These are phyloP conservation scores for Cloeon dipterum DNA, from an alignment of 2,888 invertebrate species.

Conservation along the genomic window DNA sequence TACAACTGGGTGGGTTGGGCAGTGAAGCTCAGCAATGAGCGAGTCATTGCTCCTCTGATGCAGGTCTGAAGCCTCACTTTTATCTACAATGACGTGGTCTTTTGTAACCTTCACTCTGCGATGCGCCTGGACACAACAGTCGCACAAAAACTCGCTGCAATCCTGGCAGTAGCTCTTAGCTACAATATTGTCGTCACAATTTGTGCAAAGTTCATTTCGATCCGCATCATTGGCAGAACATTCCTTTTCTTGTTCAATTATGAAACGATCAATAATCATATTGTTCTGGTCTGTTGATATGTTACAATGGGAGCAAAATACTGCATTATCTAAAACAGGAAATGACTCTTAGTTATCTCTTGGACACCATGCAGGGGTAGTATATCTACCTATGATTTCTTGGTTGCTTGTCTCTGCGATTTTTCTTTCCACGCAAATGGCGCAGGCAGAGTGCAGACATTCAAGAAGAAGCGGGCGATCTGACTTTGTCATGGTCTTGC, in stretches of 20 bases:
- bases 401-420: slow-evolving; percentile 24
- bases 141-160: slow-evolving; percentile 79
- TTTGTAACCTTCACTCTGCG: slow-evolving; percentile 81
- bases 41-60: slow-evolving; percentile 31
- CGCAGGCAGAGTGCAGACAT: slow-evolving; percentile 71
- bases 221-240: slow-evolving; percentile 13
- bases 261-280: slow-evolving; percentile 67
- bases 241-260: slow-evolving; percentile 29
- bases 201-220: slow-evolving; percentile 46
- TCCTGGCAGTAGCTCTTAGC: slow-evolving; percentile 78
- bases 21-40: slow-evolving; percentile 27
- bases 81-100: slow-evolving; percentile 74
- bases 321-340: slow-evolving; percentile 12
- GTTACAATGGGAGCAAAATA: slow-evolving; percentile 49
- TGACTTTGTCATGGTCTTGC: slow-evolving; percentile 21
- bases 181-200: slow-evolving; percentile 61
- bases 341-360: slow-evolving; percentile 4
- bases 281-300: slow-evolving; percentile 44
- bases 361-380: too few relatives aligned
- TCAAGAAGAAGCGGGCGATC: slow-evolving; percentile 61
- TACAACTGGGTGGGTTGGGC: slow-evolving; percentile 46
- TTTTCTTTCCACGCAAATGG: slow-evolving; percentile 46
- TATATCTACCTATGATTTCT: slow-evolving; percentile 18
- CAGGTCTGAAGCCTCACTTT: slow-evolving; percentile 52
- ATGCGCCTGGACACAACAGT: slow-evolving; percentile 71